Evolutionary conservation across 2,888 invertebrate genomes (phyloP), one percentile per base, ranked within the genome.

Genomic region (Clusia tigrina): DNA sequence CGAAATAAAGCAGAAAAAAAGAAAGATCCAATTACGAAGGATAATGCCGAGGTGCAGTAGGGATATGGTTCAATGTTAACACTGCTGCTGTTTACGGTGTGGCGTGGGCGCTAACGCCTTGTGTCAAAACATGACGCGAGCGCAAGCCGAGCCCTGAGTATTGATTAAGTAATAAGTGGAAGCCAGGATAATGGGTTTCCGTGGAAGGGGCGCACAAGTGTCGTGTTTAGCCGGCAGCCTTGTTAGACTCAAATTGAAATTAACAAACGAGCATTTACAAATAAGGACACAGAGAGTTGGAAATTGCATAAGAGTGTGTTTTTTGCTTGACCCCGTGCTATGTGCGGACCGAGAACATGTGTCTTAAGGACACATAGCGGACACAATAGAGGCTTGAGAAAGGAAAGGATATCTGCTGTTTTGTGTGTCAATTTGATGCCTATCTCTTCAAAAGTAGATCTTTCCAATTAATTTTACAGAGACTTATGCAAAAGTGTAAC

Each of bases 11-110:
- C 42, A 62, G n/a, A 61, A 20, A 10, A 23, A 62, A 65, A 60
- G 59, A 51, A 24, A 68, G 59, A 68, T 68, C 68, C 68, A 66
- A 68, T 68, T 68, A 68, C 68, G 62, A 58, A 23, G 18, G 37
- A 62, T 66, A 68, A 68, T 68, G 66, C 65, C 54, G 46, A 68
- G 68, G 66, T 66, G 68, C 63, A 66, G 42, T n/a, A 18, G 22
- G 48, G 48, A 48, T 48, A 6, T 20, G 20, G 42, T 3, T 15
- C 42, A 6, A n/a, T 42, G 42, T 17, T 48, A 15, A 22, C 22
- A 20, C 20, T 20, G 48, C 22, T 48, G 48, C 48, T 48, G 48
- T 15, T n/a, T 20, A 15, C 48, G 18, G 22, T 15, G 15, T 22
- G 42, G 46, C 58, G 58, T 58, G 53, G 58, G 58, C 58, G 52